These are phyloP conservation scores for Myopa tessellatipennis DNA, from an alignment of 2,888 invertebrate genomes.

Conservation along the genomic window DNA sequence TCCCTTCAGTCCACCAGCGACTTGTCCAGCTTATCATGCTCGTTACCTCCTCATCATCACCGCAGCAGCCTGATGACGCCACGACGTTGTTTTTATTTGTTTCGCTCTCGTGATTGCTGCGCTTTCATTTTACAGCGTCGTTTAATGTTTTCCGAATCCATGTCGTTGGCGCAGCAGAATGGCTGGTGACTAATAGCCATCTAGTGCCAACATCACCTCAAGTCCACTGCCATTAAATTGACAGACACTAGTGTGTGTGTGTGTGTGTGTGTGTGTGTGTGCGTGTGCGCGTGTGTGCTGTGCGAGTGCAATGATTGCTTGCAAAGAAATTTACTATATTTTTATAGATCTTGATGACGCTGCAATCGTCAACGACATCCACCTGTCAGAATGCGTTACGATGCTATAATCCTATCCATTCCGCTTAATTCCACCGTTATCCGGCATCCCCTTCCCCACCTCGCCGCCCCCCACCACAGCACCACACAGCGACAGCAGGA, in stretches of 20 bases:
- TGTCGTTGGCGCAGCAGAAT: constrained; percentile 11
- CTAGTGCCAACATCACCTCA: constrained; percentile 16
- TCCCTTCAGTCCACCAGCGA: background rate
- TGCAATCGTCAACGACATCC: constrained; percentile 6
- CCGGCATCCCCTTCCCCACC: background rate
- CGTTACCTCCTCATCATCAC: background rate
- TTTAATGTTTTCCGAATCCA: constrained; percentile 15
- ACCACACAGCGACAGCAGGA: background rate
- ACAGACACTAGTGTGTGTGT: background rate
- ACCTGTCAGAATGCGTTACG: constrained; percentile 12
- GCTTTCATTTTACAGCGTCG: constrained; percentile 11
- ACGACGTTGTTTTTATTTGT: constrained; percentile 16
- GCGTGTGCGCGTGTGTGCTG: background rate
- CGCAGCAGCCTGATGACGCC: background rate
- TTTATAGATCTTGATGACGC: constrained; percentile 17
- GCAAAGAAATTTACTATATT: background rate
- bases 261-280: background rate
- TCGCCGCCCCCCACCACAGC: background rate
- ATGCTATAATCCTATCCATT: background rate
- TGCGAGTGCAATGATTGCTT: constrained; percentile 17
- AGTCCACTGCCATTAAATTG: background rate
- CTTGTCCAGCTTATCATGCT: background rate
- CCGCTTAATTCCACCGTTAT: background rate
- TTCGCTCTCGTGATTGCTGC: constrained; percentile 11
- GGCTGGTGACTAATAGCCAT: background rate